Evolutionary conservation across 2,113 vertebrate genomes (phyloP).

Genomic region (Greenwoodochromis staneri): DNA sequence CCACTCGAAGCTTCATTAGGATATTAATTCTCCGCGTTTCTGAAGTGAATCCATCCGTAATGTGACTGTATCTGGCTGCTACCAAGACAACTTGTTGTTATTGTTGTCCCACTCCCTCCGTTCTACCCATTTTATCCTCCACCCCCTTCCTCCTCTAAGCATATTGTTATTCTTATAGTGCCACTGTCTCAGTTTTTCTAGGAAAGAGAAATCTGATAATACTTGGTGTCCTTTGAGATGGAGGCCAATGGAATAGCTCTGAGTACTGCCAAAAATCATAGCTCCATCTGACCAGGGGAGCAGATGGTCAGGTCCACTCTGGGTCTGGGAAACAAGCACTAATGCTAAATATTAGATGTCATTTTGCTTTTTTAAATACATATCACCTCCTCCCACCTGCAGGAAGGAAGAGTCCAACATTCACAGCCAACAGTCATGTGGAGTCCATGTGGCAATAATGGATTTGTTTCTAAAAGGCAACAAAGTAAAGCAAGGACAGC

Average conservation of each 20-base stretch:
- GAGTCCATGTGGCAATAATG: constrained; percentile 30
- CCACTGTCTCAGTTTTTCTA: constrained; percentile 69
- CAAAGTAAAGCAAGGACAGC: constrained; percentile 38
- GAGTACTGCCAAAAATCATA: constrained; percentile 78
- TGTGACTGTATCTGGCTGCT: constrained; percentile 87
- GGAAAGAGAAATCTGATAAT: constrained; percentile 84
- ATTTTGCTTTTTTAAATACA: constrained; percentile 74
- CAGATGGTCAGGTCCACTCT: constrained; percentile 72
- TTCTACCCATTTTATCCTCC: constrained; percentile 34
- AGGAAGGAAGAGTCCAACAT: constrained; percentile 54
- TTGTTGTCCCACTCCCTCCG: constrained; percentile 15
- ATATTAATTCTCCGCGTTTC: constrained; percentile 97
- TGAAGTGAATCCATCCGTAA: constrained; percentile 93
- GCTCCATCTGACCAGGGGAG: constrained; percentile 73
- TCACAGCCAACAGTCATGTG: constrained; percentile 39
- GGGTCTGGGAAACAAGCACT: constrained; percentile 62
- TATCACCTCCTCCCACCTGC: constrained; percentile 62
- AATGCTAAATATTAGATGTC: constrained; percentile 70
- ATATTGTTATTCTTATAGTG: constrained; percentile 76
- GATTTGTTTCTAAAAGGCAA: constrained; percentile 49
- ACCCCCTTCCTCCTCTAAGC: constrained; percentile 21
- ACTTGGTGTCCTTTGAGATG: constrained; percentile 83
- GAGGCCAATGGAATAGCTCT: constrained; percentile 80
- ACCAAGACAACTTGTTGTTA: constrained; percentile 89
- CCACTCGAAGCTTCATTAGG: constrained; percentile 91